Evolutionary conservation across 2,888 invertebrate species (phyloP).

Genomic region (Nudaria mundana): DNA sequence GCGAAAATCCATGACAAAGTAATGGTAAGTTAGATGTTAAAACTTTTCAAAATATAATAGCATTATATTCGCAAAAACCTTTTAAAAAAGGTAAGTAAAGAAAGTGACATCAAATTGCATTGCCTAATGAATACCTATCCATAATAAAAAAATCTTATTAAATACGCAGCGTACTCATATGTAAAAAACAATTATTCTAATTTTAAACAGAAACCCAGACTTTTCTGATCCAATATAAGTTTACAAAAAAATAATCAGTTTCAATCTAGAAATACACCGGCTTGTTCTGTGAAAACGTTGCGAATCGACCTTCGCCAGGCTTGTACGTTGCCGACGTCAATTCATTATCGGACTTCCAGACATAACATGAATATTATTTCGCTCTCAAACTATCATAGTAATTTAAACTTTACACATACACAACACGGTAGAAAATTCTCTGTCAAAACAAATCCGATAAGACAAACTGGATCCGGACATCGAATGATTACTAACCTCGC

Average conservation of each 20-base stretch:
- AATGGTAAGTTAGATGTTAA: no score
- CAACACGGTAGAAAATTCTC: conserved; percentile 38
- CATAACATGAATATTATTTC: conserved; percentile 62
- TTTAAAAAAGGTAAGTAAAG: no score
- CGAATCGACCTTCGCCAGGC: conserved; percentile 64
- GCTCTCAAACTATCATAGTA: conserved; percentile 14
- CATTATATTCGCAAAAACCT: no score
- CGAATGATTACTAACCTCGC: conserved; percentile 76
- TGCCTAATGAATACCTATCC: no score
- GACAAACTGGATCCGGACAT: conserved; percentile 68
- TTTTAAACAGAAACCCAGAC: no score
- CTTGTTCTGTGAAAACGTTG: conserved; percentile 52
- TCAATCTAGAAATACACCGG: conserved; percentile 41
- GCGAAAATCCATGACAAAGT: no score
- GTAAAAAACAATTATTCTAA: no score
- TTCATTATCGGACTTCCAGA: conserved; percentile 74
- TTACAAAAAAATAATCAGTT: conserved; percentile 36
- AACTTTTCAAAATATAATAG: no score
- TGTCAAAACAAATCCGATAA: conserved; percentile 45
- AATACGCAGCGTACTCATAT: no score
- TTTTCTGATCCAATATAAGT: conserved; percentile 26
- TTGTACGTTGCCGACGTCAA: conserved; percentile 68
- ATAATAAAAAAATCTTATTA: no score
- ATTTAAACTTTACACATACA: conserved; percentile 19
- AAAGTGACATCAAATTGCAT: no score